Base-by-base conservation (phyloP, 1,140 invertebrate species). In the Hormaphis cornu region DNA sequence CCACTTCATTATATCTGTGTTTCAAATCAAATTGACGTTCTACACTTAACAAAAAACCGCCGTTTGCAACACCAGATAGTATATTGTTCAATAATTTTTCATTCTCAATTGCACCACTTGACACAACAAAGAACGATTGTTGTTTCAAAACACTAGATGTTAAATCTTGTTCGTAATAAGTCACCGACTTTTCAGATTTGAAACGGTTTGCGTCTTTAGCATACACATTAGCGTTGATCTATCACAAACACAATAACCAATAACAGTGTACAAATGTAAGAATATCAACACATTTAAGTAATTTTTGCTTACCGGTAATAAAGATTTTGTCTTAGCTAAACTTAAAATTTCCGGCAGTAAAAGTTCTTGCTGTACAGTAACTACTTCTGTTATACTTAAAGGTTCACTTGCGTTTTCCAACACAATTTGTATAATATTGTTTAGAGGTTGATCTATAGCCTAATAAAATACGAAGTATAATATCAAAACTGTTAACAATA, bases 1-100 rank as follows among this genome's bases (percentile, higher is more conserved):
- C 44, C 24, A 66, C 1, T 50, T 30, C 61, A n/a, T 16, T 26
- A 22, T 50, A 44, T 66, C 18, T 50, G 18, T 50, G 50, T 24
- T 33, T 50, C n/a, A 28, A 22, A 50, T 66, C 44, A 48, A 66
- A 66, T 20, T 20, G 6, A 14, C 24, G 20, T 61, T 70, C 70
- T 22, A 61, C 7, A 3, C 56, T 63, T 18, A 70, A 7, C 28
- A 70, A 37, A 14, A 70, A 70, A 50, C 70, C 70, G 12, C 58
- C 46, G 14, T 30, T 20, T 20, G 22, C 1, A 3, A 70, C 33
- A 14, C 26, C 56, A 7, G 18, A 18, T 16, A 70, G 4, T 50
- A 70, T 20, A 10, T 70, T 70, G 20, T 40, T 48, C 18, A 70
- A 10, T 14, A 58, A 4, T 22, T 54, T 28, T 35, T 44, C 26